These are phyloP conservation scores for Nymphalis io DNA, from an alignment of 1,140 invertebrate genomes.

Conservation along the genomic window DNA sequence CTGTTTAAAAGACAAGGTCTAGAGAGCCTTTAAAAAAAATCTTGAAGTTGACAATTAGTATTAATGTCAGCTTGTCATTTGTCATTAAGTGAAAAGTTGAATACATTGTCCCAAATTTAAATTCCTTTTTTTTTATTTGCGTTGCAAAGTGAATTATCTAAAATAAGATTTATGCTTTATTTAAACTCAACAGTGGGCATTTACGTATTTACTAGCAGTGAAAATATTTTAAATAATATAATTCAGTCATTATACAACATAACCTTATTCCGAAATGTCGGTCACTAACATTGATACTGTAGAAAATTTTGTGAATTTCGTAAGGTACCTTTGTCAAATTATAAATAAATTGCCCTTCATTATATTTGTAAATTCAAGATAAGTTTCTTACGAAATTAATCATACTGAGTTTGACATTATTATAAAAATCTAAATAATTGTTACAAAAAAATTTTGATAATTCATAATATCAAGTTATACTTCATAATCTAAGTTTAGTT, in stretches of 20 bases:
- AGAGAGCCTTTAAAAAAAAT: no score
- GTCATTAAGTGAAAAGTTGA: no score
- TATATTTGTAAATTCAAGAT: background rate
- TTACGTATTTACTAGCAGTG: background rate
- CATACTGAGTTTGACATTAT: background rate
- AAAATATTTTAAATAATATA: background rate
- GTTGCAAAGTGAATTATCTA: background rate
- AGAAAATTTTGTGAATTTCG: conserved; percentile 62
- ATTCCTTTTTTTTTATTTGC: no score
- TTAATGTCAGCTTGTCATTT: no score
- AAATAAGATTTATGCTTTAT: background rate
- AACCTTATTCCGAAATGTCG: conserved; percentile 59
- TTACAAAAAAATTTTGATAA: no score
- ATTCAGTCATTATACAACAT: conserved; percentile 29
- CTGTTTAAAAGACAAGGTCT: no score
- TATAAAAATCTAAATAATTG: no score
- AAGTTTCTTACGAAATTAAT: background rate
- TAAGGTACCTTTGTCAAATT: conserved; percentile 52
- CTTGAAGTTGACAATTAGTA: no score
- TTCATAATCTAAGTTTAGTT: no score
- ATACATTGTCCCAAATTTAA: no score
- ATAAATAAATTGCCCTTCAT: no score
- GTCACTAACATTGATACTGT: conserved; percentile 56
- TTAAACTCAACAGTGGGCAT: background rate
- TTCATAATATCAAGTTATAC: no score